Evolutionary conservation across 2,797 vertebrate species (phyloP).

Genomic region (Knipowitschia caucasica): DNA sequence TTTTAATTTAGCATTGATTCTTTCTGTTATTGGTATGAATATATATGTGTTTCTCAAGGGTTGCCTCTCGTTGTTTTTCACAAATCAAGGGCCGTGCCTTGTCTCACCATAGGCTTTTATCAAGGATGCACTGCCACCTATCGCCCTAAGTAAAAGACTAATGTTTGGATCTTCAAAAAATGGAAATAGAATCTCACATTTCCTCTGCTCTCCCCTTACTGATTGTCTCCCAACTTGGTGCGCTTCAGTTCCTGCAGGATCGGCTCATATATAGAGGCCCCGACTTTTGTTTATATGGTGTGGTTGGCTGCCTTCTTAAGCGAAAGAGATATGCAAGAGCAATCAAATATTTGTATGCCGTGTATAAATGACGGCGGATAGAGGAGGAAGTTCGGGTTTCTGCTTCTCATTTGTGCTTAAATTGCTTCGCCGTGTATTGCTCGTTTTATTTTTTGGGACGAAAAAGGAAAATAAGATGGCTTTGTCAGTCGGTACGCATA

Average conservation of each 20-base stretch:
- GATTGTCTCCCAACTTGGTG: constrained; percentile 65
- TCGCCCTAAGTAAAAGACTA: constrained; percentile 59
- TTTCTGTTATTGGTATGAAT: constrained; percentile 56
- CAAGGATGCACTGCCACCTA: constrained; percentile 58
- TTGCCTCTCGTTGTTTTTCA: constrained; percentile 43
- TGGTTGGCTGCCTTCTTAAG: constrained; percentile 66
- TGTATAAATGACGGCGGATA: constrained; percentile 64
- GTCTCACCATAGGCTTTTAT: constrained; percentile 52
- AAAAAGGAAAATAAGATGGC: constrained; percentile 73
- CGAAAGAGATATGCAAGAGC: constrained; percentile 70
- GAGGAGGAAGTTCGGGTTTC: constrained; percentile 66
- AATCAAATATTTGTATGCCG: constrained; percentile 74
- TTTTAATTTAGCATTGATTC: constrained; percentile 48
- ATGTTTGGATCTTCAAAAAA: constrained; percentile 64
- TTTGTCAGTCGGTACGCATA: constrained; percentile 77
- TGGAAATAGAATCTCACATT: constrained; percentile 47
- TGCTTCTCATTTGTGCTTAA: constrained; percentile 75
- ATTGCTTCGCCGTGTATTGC: constrained; percentile 71
- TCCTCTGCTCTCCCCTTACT: constrained; percentile 42
- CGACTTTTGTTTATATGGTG: constrained; percentile 55
- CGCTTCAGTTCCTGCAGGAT: constrained; percentile 65
- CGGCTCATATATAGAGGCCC: constrained; percentile 63
- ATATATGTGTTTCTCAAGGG: constrained; percentile 37
- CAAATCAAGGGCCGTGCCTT: constrained; percentile 61
- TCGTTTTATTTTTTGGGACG: constrained; percentile 50